Evolutionary conservation across 2,888 invertebrate genomes (phyloP).

Genomic region (Macrosiphum euphorbiae): DNA sequence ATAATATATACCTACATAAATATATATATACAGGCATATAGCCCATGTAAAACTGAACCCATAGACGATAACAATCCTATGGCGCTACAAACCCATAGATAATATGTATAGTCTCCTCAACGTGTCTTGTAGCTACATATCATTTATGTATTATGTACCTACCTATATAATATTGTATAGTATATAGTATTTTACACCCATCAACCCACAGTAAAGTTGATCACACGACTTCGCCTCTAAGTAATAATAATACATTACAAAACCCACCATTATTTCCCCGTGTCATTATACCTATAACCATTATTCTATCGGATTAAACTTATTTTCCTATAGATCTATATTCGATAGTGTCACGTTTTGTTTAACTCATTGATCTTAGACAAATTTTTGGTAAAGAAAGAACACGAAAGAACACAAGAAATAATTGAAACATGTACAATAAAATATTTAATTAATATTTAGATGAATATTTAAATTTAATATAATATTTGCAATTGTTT

Average conservation of each 20-base stretch:
- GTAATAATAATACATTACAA: conserved; percentile 55
- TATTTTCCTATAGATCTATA: neutral
- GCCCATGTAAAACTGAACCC: neutral
- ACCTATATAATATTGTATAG: neutral
- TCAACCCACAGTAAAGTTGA: neutral
- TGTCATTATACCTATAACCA: neutral
- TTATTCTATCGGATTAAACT: neutral
- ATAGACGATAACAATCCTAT: neutral
- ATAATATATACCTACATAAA: neutral
- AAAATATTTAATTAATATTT: neutral
- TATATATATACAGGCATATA: neutral
- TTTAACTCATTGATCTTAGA: neutral
- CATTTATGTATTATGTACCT: neutral
- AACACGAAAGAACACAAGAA: neutral
- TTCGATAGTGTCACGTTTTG: neutral
- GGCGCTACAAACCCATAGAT: neutral
- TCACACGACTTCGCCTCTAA: neutral
- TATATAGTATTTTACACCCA: neutral
- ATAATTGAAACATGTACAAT: neutral
- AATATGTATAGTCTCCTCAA: neutral
- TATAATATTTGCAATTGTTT: too few species aligned
- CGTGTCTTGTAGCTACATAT: conserved; percentile 49
- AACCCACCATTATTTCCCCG: conserved; percentile 10
- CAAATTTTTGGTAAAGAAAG: neutral
- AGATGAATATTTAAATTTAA: too few species aligned